Evolutionary conservation across 2,888 invertebrate species (phyloP), one percentile per base, ranked within the genome.

Genomic region (Cryptophagus acutangulus): DNA sequence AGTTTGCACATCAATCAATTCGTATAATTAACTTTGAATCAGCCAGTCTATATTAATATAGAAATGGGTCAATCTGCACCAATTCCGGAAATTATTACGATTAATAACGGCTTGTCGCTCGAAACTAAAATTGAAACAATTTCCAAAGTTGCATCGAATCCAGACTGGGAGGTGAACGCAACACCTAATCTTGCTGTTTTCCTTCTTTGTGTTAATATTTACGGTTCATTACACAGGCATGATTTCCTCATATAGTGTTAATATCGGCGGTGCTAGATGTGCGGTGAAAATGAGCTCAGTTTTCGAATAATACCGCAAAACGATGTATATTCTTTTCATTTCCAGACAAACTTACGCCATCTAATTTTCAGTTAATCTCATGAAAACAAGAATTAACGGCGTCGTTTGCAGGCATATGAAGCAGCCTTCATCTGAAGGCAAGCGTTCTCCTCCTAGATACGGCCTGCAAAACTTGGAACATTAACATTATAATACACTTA

Each of bases 341-440:
- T 63, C 57, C 61, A 62, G 63, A 66, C 66, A 65, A 69, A 68
- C 65, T 69, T 68, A 57, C 66, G 66, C 67, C 68, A 69, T 69
- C 69, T 70, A 70, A 70, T 70, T 69, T 68, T 65, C 67, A 67
- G 68, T 70, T 70, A 70, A 70, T 69, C 70, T 68, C 66, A 58
- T 58, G 63, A 65, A 69, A 69, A 70, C 67, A 67, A 69, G 69
- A 70, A 70, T 67, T 68, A 69, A 69, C 67, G 68, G 65, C 67
- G 67, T 66, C 67, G 66, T 70, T 69, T 67, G 62, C 67, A 62
- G 67, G 67, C 68, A 67, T 67, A 67, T 67, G 67, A 67, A 66
- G 62, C 65, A 56, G 56, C 54, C 59, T 53, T 54, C 57, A 55
- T 52, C 59, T 58, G 58, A 58, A 55, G 55, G 6, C 26, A 53